Percentiles rank a stretch among this genome's conserved stretches.
Conservation (phyloP, 2,797 vertebrate species). For the Phoeniculus purpureus region DNA sequence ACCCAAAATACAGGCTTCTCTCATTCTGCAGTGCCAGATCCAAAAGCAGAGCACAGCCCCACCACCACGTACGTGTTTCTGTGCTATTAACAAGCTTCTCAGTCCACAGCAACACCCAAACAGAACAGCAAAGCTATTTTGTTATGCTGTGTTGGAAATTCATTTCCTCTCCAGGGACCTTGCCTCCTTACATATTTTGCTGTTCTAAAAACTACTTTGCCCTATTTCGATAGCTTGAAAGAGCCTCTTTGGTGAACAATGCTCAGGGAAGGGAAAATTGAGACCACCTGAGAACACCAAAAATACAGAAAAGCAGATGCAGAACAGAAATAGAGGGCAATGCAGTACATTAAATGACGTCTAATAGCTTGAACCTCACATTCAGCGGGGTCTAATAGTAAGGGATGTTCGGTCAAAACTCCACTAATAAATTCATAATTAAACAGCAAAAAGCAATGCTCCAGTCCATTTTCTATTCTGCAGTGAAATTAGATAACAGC, state of each 20-base stretch:
- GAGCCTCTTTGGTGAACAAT: slow-evolving; percentile 22
- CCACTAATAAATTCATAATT: slow-evolving; percentile 49
- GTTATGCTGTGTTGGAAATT: neutral
- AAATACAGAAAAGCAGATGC: neutral
- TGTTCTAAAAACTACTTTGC: slow-evolving; percentile 46
- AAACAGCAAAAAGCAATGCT: slow-evolving; percentile 28
- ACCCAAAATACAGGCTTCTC: accelerated
- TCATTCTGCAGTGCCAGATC: neutral
- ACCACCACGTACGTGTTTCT: accelerated
- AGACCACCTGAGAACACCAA: slow-evolving; percentile 12
- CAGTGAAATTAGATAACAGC: slow-evolving; percentile 13
- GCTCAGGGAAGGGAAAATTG: slow-evolving; percentile 20
- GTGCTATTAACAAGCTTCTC: neutral
- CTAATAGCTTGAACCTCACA: slow-evolving; percentile 30
- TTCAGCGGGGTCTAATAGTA: neutral
- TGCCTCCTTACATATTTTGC: slow-evolving; percentile 43
- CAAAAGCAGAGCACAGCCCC: neutral
- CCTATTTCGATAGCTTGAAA: slow-evolving; percentile 53
- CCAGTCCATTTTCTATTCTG: slow-evolving; percentile 21
- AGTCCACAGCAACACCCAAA: neutral
- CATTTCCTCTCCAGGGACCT: slow-evolving; percentile 19
- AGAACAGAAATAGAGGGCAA: slow-evolving; percentile 1
- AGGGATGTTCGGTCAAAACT: slow-evolving; percentile 13
- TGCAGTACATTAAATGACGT: neutral
- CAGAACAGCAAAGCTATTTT: slow-evolving; percentile 1